These are phyloP conservation scores for Dicyema japonicum DNA, from an alignment of 1,140 invertebrate genomes.

Conservation along the genomic window DNA sequence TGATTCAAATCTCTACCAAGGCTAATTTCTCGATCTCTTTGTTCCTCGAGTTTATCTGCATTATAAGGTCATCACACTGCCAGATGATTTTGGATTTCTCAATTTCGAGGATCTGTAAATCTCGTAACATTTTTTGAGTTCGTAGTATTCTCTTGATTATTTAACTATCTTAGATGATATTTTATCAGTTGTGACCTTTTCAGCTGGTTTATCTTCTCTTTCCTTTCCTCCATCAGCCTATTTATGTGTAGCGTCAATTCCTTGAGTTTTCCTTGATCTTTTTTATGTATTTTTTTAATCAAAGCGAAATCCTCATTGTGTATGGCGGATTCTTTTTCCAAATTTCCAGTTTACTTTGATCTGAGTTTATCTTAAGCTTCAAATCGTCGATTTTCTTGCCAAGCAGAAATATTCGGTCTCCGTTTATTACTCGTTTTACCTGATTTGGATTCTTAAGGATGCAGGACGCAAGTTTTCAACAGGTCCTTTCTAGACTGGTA, in stretches of 20 bases:
- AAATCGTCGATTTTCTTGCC: conserved; percentile 16
- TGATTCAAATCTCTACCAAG: conserved; percentile 6
- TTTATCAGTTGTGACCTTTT: conserved; percentile 16
- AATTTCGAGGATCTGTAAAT: conserved; percentile 15
- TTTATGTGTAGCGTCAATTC: conserved; percentile 15
- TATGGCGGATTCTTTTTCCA: conserved; percentile 18
- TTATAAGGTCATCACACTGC: conserved; percentile 19
- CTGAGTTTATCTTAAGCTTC: conserved; percentile 20
- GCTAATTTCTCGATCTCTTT: conserved; percentile 16
- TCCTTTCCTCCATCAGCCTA: conserved; percentile 12
- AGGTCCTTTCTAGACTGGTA: too few relatives aligned
- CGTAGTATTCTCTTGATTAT: conserved; percentile 8
- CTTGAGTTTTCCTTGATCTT: conserved; percentile 20
- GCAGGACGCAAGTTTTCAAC: too few relatives aligned
- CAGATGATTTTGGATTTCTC: conserved; percentile 15
- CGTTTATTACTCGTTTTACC: background rate
- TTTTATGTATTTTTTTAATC: conserved; percentile 15
- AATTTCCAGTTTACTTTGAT: conserved; percentile 17
- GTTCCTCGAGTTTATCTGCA: conserved; percentile 18
- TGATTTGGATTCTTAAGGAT: background rate
- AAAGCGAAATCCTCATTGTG: conserved; percentile 19
- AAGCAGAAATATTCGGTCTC: conserved; percentile 18
- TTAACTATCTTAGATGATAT: conserved; percentile 11
- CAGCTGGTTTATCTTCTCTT: conserved; percentile 10
- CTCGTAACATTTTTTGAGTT: conserved; percentile 19